Conservation (phyloP, 1,140 invertebrate genomes). For the Aphelinus atriplicis region DNA sequence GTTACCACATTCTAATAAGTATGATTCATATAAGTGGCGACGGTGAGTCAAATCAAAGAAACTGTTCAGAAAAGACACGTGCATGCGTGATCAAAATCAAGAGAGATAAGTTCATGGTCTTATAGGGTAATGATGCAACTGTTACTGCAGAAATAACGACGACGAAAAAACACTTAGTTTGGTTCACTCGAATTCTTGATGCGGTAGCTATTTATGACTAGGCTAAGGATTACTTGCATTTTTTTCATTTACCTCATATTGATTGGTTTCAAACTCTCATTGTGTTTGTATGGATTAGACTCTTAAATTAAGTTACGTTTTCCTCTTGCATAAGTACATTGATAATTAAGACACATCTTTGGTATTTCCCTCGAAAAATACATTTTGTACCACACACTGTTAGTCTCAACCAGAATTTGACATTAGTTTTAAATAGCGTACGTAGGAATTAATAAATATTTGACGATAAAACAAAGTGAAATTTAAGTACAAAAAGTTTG, state of each 20-base stretch:
- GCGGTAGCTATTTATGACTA: slow-evolving; percentile 51
- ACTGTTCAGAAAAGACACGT: slow-evolving; percentile 28
- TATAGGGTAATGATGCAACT: slow-evolving; percentile 30
- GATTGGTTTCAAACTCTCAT: slow-evolving; percentile 42
- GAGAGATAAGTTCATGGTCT: slow-evolving; percentile 34
- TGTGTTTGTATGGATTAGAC: slow-evolving; percentile 46
- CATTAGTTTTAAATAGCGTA: slow-evolving; percentile 16
- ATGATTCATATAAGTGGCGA: slow-evolving; percentile 18
- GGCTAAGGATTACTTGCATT: slow-evolving; percentile 46
- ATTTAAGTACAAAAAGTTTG: slow-evolving; percentile 38
- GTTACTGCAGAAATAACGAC: slow-evolving; percentile 31
- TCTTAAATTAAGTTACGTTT: slow-evolving; percentile 50
- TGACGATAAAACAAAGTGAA: slow-evolving; percentile 17
- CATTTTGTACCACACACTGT: slow-evolving; percentile 30
- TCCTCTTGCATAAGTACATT: slow-evolving; percentile 54
- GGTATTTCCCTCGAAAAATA: slow-evolving; percentile 51
- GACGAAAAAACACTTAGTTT: slow-evolving; percentile 30
- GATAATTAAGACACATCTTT: slow-evolving; percentile 59
- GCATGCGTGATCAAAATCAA: slow-evolving; percentile 30
- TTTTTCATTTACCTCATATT: slow-evolving; percentile 30
- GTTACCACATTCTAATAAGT: slow-evolving; percentile 23
- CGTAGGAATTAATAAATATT: slow-evolving; percentile 17
- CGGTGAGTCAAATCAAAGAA: slow-evolving; percentile 28
- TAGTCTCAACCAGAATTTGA: slow-evolving; percentile 11
- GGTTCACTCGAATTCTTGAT: slow-evolving; percentile 12